Conservation (phyloP, 2,888 invertebrate species). For the Heterodera filipjevi region DNA sequence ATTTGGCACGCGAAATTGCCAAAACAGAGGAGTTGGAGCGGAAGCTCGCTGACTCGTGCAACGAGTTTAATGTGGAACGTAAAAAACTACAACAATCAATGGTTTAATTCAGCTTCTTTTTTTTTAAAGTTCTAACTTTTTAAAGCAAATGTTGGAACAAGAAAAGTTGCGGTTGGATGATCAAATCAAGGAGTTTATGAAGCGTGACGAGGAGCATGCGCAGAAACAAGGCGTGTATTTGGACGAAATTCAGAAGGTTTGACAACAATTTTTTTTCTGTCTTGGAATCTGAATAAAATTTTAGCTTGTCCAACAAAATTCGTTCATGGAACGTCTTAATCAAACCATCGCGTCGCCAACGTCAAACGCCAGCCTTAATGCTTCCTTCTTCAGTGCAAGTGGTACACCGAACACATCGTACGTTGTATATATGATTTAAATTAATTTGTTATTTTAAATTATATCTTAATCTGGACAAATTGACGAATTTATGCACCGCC, state of each 20-base stretch:
- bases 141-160: slow-evolving; percentile 33
- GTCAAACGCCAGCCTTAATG: slow-evolving; percentile 11
- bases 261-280: not conserved
- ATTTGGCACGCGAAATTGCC: slow-evolving; percentile 21
- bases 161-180: slow-evolving; percentile 37
- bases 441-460: not conserved
- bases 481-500: not conserved
- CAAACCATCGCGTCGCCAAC: slow-evolving; percentile 23
- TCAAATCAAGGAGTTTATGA: slow-evolving; percentile 26
- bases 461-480: not conserved
- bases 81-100: slow-evolving; percentile 18
- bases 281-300: not conserved
- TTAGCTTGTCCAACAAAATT: slow-evolving; percentile 29
- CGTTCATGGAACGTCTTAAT: slow-evolving; percentile 35
- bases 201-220: slow-evolving; percentile 35
- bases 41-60: not conserved
- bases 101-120: not conserved
- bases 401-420: slow-evolving; percentile 14
- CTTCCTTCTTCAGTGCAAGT: slow-evolving; percentile 4
- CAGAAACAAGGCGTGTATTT: slow-evolving; percentile 29
- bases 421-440: not conserved
- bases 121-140: not conserved
- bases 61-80: not conserved
- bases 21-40: slow-evolving; percentile 12
- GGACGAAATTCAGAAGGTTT: slow-evolving; percentile 38